phyloP scores from a whole-genome alignment of 92 coral and sea anemone species.

The Parazoanthus atlanticus region DNA sequence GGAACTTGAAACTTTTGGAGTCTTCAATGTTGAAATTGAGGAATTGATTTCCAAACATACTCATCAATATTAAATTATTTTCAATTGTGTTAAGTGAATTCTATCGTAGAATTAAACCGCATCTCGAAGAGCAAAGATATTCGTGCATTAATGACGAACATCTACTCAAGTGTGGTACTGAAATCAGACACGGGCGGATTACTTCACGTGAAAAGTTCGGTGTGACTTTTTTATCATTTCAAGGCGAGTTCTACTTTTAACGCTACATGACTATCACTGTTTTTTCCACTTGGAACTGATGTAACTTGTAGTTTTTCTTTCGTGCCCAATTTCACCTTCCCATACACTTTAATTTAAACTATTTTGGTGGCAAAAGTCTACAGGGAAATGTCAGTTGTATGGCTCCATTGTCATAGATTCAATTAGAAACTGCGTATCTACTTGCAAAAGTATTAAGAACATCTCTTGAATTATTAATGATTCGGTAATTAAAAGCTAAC shows the following conservation, averaged over 20 bases:
- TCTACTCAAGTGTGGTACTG: background rate
- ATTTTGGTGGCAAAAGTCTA: constrained; percentile 52
- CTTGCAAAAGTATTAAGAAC: constrained; percentile 50
- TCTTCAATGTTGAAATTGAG: constrained; percentile 8
- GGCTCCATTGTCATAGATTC: constrained; percentile 53
- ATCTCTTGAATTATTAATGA: constrained; percentile 63
- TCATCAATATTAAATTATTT: constrained; percentile 5
- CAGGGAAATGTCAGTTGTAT: constrained; percentile 60
- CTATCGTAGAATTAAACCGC: background rate
- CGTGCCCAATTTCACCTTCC: constrained; percentile 10
- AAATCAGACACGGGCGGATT: constrained; percentile 16
- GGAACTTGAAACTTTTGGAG: constrained; percentile 5
- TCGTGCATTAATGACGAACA: constrained; percentile 28
- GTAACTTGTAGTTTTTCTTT: background rate
- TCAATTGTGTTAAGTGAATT: constrained; percentile 9
- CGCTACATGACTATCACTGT: background rate
- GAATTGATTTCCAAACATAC: constrained; percentile 8
- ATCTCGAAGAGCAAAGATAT: background rate
- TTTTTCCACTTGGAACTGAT: background rate
- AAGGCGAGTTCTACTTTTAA: background rate
- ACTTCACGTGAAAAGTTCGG: background rate
- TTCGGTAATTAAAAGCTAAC: constrained; percentile 59
- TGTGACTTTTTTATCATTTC: background rate
- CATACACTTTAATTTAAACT: constrained; percentile 31
- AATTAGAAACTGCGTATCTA: constrained; percentile 69